A percentile compares a stretch with the other conserved stretches of the same genome.
Evolutionary conservation across 2,113 vertebrate genomes (phyloP).

Genomic region (Apistogramma diplotaenia): DNA sequence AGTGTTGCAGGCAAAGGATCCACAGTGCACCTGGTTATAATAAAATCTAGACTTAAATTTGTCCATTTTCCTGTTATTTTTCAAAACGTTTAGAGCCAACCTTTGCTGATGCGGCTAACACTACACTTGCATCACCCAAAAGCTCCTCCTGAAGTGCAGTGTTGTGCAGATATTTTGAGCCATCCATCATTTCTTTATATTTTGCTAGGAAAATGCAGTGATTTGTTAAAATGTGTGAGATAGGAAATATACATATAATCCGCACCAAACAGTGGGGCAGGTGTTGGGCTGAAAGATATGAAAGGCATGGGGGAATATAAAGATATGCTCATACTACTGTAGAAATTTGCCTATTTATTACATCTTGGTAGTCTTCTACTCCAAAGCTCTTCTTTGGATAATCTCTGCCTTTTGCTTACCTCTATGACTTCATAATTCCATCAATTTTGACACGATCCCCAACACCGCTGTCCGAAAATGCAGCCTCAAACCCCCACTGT

Average conservation of each 20-base stretch:
- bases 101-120: neutral
- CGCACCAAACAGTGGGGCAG: too few relatives aligned
- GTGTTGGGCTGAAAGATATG: too few relatives aligned
- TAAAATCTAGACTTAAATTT: neutral
- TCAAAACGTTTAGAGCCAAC: neutral
- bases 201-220: too few relatives aligned
- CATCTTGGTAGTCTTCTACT: neutral
- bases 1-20: slow-evolving; percentile 18
- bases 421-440: too few relatives aligned
- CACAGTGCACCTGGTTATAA: neutral
- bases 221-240: too few relatives aligned
- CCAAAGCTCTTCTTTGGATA: neutral
- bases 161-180: too few relatives aligned
- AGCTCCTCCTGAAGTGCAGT: too few relatives aligned
- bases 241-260: too few relatives aligned
- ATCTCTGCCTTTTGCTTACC: neutral
- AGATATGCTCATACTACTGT: too few relatives aligned
- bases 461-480: neutral
- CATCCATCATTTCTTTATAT: too few relatives aligned
- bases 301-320: too few relatives aligned
- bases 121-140: accelerated
- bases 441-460: neutral
- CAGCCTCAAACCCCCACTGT: neutral
- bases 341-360: too few relatives aligned
- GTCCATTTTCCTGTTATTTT: neutral